These are phyloP conservation scores for Lithophane ornitopus DNA, from an alignment of 2,888 invertebrate species.

Conservation along the genomic window DNA sequence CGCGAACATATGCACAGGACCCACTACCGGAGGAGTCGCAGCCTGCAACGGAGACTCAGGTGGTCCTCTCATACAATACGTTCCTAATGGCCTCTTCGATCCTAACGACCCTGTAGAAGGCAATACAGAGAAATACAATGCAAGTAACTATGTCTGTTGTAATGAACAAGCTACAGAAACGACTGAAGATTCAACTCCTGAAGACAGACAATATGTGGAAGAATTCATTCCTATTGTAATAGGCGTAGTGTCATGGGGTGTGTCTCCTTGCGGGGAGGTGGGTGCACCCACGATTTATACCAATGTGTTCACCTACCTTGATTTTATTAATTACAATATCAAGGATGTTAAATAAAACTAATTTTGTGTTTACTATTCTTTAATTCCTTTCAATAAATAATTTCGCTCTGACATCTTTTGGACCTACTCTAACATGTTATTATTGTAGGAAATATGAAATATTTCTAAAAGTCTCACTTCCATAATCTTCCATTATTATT, in stretches of 20 bases:
- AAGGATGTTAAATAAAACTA: slow-evolving; percentile 53
- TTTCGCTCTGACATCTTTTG: slow-evolving; percentile 1
- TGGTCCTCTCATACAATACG: slow-evolving; percentile 85
- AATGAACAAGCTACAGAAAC: slow-evolving; percentile 32
- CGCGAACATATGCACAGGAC: slow-evolving; percentile 90
- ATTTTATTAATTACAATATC: slow-evolving; percentile 82
- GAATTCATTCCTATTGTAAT: slow-evolving; percentile 77
- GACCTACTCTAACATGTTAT: neutral
- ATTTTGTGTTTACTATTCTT: slow-evolving; percentile 42
- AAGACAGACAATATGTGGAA: slow-evolving; percentile 52
- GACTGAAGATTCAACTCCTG: slow-evolving; percentile 16
- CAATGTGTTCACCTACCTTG: slow-evolving; percentile 85
- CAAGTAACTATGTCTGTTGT: slow-evolving; percentile 38
- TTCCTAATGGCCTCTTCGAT: slow-evolving; percentile 59
- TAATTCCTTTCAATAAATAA: slow-evolving; percentile 54
- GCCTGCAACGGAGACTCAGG: slow-evolving; percentile 91
- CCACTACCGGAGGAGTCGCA: slow-evolving; percentile 85
- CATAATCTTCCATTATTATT: neutral
- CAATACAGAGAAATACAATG: slow-evolving; percentile 49
- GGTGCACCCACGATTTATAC: slow-evolving; percentile 90
- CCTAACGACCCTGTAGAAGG: slow-evolving; percentile 62
- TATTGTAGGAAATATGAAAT: neutral
- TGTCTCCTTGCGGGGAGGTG: slow-evolving; percentile 87
- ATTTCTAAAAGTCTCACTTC: neutral
- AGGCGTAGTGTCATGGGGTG: slow-evolving; percentile 91